Evolutionary conservation across 2,888 invertebrate genomes (phyloP).

Genomic region (Rotaria magnacalcarata): DNA sequence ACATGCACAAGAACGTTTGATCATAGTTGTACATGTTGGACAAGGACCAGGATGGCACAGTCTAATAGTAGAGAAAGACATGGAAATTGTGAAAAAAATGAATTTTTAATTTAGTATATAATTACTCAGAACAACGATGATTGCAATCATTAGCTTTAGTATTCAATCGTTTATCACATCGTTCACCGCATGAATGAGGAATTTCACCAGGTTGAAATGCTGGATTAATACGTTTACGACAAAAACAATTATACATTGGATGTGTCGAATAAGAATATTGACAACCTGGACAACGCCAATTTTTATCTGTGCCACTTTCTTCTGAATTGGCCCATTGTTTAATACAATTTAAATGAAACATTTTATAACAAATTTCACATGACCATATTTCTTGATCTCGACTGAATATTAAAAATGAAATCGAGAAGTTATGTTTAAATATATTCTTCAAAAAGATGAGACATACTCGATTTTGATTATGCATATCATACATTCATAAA

Average conservation of each 20-base stretch:
- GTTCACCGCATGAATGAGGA: slow-evolving; percentile 85
- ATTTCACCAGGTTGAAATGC: slow-evolving; percentile 61
- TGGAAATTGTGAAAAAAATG: neutral
- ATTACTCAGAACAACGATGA: slow-evolving; percentile 67
- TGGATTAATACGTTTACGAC: slow-evolving; percentile 74
- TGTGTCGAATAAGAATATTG: slow-evolving; percentile 72
- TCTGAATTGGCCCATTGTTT: slow-evolving; percentile 74
- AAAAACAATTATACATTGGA: slow-evolving; percentile 82
- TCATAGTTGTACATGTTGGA: slow-evolving; percentile 64
- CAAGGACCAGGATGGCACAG: slow-evolving; percentile 79
- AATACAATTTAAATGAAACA: slow-evolving; percentile 82
- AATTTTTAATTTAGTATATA: slow-evolving; percentile 26
- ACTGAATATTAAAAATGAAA: slow-evolving; percentile 54
- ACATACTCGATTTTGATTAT: slow-evolving; percentile 69
- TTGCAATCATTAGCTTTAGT: slow-evolving; percentile 57
- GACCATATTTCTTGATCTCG: slow-evolving; percentile 80
- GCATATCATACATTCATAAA: slow-evolving; percentile 87
- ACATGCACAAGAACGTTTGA: slow-evolving; percentile 43
- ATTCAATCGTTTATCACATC: slow-evolving; percentile 67
- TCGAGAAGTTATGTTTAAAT: neutral
- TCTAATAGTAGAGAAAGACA: slow-evolving; percentile 48
- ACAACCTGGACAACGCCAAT: slow-evolving; percentile 94
- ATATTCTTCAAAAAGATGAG: neutral
- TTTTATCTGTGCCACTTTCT: slow-evolving; percentile 59
- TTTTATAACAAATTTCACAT: slow-evolving; percentile 82